Base-by-base conservation (phyloP, 2,888 invertebrate genomes). In the Cantharis flavilabris region DNA sequence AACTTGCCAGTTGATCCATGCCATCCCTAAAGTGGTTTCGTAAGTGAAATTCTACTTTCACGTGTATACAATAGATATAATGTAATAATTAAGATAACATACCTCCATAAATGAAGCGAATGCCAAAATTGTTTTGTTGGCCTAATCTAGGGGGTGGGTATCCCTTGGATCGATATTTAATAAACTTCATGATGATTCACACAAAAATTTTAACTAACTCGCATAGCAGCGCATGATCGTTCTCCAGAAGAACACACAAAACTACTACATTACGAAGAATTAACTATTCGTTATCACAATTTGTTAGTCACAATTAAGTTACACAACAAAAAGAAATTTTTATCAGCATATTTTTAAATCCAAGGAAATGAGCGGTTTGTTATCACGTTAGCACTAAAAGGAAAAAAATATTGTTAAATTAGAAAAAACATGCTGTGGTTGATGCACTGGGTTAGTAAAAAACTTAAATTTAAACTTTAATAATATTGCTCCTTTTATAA, bases 271-370 rank as follows among this genome's bases (percentile, higher is more conserved):
- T 49, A 49, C 49, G 49, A 49, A 49, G 49, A 49, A n/a, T 67
- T 23, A 23, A 18, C 16, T 13, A 67, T 7, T 26, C 20, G 9
- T 64, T 74, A 71, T 69, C 77, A 73, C 77, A 75, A 28, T 71
- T 62, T 73, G 75, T 77, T 77, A 77, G 77, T 71, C 74, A 77
- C 77, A 63, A 77, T 67, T 74, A 67, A 67, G 71, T 77, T 72
- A 33, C 49, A 30, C 63, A 26, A n/a, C n/a, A 67, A 26, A 20
- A 67, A 67, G 23, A 26, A 67, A 23, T 62, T 65, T 23, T 71
- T 77, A 70, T 72, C 71, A 72, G 23, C 69, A 72, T 14, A 28
- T 20, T 62, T 63, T 76, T n/a, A n/a, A 20, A 69, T 76, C 71
- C 62, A 30, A 69, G 70, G 69, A 71, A 73, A 63, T 71, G 23